phyloP scores from a whole-genome alignment of 2,113 vertebrate genomes.

The Neopipo cinnamomea region DNA sequence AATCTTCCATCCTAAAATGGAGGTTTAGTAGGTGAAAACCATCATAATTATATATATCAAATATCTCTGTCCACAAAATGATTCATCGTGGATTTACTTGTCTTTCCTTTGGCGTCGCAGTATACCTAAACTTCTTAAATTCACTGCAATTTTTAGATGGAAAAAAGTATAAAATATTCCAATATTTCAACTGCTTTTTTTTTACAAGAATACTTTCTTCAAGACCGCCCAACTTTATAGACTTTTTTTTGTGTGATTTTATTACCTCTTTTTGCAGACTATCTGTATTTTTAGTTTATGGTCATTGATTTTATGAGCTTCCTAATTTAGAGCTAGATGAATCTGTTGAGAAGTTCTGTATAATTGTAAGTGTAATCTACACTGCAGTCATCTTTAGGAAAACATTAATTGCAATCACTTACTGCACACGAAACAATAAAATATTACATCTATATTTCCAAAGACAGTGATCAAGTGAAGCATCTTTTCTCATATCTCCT shows the following conservation, averaged over 20 bases:
- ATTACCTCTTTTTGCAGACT: conserved; percentile 7
- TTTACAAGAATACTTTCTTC: background rate
- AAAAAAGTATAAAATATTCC: background rate
- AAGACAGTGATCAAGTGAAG: background rate
- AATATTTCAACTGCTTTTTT: background rate
- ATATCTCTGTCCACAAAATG: background rate
- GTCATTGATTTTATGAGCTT: conserved; percentile 34
- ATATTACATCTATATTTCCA: background rate
- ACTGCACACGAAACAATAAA: background rate
- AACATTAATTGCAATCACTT: conserved; percentile 2
- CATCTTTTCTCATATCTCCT: background rate
- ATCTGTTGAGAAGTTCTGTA: background rate
- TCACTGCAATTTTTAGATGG: background rate
- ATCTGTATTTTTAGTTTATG: conserved; percentile 35
- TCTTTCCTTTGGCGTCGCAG: background rate
- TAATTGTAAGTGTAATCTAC: background rate
- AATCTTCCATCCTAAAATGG: background rate
- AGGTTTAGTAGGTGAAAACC: background rate
- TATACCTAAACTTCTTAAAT: background rate
- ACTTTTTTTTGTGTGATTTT: background rate
- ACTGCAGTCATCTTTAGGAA: background rate
- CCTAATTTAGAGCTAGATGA: background rate
- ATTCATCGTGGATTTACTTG: background rate
- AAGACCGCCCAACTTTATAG: background rate
- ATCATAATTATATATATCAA: background rate